phyloP scores from a whole-genome alignment of 2,888 invertebrate species.

The Lamproptera curius region DNA sequence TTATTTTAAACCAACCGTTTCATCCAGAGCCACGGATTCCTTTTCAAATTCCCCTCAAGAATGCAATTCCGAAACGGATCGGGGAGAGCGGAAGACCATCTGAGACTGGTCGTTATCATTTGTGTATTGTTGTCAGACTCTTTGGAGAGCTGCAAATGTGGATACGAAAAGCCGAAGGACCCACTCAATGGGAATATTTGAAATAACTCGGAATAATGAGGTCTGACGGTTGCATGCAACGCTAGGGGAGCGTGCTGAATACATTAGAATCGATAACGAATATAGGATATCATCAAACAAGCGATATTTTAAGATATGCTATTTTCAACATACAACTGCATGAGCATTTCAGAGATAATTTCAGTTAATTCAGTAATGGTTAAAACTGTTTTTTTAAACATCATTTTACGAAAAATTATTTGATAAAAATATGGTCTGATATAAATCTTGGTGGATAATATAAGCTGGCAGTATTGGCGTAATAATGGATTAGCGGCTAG shows the following conservation, averaged over 20 bases:
- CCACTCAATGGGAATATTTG: constrained; percentile 31
- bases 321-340: too few species aligned
- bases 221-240: background rate
- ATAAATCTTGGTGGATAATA: too few species aligned
- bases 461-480: too few species aligned
- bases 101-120: constrained; percentile 25
- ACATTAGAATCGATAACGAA: background rate
- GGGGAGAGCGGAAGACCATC: constrained; percentile 24
- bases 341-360: background rate
- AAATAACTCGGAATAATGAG: constrained; percentile 23
- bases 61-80: constrained; percentile 22
- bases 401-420: too few species aligned
- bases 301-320: constrained; percentile 15
- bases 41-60: constrained; percentile 23
- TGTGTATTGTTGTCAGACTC: constrained; percentile 35
- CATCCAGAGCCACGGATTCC: constrained; percentile 17
- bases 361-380: too few species aligned
- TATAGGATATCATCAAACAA: background rate
- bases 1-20: constrained; percentile 37
- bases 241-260: background rate
- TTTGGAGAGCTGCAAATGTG: constrained; percentile 40
- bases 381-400: too few species aligned
- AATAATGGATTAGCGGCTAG: too few species aligned
- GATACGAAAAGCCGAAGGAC: constrained; percentile 29
- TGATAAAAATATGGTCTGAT: too few species aligned